Base-by-base conservation (phyloP, 2,113 vertebrate genomes). In the Abramis brama region DNA sequence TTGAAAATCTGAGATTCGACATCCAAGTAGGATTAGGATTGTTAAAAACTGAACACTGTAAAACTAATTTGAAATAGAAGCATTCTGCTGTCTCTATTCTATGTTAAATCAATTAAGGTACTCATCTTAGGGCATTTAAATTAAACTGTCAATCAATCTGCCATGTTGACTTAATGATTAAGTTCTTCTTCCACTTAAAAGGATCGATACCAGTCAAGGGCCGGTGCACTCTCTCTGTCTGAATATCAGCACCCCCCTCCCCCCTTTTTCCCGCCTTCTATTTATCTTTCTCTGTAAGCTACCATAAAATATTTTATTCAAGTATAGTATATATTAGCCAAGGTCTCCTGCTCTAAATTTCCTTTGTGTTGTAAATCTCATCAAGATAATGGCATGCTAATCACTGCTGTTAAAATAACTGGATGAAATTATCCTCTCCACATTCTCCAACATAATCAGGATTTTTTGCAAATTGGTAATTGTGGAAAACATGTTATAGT, bases 31-130 rank as follows among this genome's bases (percentile, higher is more conserved):
- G 19, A 57, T 57, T 57, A 3, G 19, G 19, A 57, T 8, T 57
- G 19, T 57, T 57, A 21, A 57, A 8, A 57, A 57, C 17, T 52
- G 6, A 21, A 17, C 64, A 4, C 19, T 70, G 33, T 23, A 39
- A 39, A 36, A 39, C 23, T 0, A 23, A 6, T 71, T 71, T 12
- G 21, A 71, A 39, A 71, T 23, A 1, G 36, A 39, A 23, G 33
- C 9, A 71, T 71, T 71, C 10, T 12, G 9, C 43, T 71, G 68
- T 43, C 21, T 21, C 66, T 39, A 43, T 21, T 59, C 21, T 36
- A 45, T 11, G 13, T 36, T 70, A 89, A 89, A 83, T 89, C 77
- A 73, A 62, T 86, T 85, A 87, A 86, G 73, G 82, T 89, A 70
- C 70, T 85, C 80, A 73, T 71, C 73, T 60, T 62, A 83, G 83